A percentile compares a stretch with the other conserved stretches of the same genome.
phyloP scores from a whole-genome alignment of 2,113 vertebrate genomes.

The Indri indri region DNA sequence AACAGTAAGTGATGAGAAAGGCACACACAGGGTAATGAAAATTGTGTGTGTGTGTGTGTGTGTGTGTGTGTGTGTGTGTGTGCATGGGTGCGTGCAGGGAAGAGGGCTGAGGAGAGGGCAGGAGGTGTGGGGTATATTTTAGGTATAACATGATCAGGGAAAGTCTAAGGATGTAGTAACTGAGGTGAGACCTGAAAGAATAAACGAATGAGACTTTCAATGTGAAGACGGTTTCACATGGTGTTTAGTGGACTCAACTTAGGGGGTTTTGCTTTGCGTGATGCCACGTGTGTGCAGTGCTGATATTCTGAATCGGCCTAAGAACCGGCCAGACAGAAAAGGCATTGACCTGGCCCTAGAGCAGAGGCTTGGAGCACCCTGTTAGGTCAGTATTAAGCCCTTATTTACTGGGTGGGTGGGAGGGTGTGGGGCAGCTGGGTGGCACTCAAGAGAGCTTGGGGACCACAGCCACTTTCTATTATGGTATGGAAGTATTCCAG shows the following conservation, averaged over 20 bases:
- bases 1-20: background rate
- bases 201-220: background rate
- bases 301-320: background rate
- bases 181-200: background rate
- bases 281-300: background rate
- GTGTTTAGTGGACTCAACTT: background rate
- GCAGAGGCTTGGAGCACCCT: background rate
- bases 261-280: background rate
- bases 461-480: background rate
- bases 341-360: background rate
- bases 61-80: too few species aligned
- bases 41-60: too few species aligned
- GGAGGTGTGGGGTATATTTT: rapidly evolving
- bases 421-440: background rate
- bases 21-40: background rate
- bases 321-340: background rate
- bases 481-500: background rate
- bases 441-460: rapidly evolving
- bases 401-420: background rate
- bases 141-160: background rate
- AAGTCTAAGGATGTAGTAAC: background rate
- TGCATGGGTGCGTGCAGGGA: rapidly evolving
- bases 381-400: background rate
- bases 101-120: background rate
- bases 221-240: background rate